These are phyloP conservation scores for Lepisosteus oculatus DNA, from an alignment of 2,113 vertebrate species.

Conservation along the genomic window DNA sequence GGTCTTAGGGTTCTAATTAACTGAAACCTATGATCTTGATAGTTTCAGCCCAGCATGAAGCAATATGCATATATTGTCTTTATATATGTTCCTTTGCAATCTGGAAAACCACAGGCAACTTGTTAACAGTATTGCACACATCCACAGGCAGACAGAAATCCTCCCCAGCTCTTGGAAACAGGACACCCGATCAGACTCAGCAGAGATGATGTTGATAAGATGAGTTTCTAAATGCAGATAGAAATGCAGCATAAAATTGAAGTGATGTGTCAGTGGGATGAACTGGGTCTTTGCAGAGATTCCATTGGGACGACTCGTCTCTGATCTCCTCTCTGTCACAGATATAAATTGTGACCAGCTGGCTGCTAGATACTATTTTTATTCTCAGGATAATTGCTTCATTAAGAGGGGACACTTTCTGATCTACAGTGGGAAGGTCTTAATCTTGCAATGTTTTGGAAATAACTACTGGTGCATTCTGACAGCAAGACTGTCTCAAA, in stretches of 20 bases:
- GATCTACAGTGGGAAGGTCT: conserved; percentile 9
- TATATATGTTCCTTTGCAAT: no score
- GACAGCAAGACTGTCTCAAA: neutral
- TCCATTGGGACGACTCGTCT: neutral
- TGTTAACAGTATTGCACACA: no score
- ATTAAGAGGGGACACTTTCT: conserved; percentile 17
- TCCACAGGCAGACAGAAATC: no score
- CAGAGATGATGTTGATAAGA: no score
- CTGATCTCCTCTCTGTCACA: conserved; percentile 10
- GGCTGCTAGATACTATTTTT: conserved; percentile 21
- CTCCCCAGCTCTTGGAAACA: no score
- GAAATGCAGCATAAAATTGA: neutral
- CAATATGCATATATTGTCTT: no score
- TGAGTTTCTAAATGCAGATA: no score
- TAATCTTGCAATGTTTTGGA: conserved; percentile 6
- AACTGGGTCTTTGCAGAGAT: neutral
- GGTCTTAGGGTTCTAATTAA: no score
- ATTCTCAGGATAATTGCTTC: conserved; percentile 24
- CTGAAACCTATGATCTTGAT: no score
- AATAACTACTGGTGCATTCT: neutral
- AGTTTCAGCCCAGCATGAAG: no score
- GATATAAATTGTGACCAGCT: conserved; percentile 28
- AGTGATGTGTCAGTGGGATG: neutral
- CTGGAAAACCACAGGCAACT: no score
- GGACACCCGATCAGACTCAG: no score